Base-by-base conservation (phyloP, 1,140 invertebrate genomes). In the Sycophila sp. region DNA sequence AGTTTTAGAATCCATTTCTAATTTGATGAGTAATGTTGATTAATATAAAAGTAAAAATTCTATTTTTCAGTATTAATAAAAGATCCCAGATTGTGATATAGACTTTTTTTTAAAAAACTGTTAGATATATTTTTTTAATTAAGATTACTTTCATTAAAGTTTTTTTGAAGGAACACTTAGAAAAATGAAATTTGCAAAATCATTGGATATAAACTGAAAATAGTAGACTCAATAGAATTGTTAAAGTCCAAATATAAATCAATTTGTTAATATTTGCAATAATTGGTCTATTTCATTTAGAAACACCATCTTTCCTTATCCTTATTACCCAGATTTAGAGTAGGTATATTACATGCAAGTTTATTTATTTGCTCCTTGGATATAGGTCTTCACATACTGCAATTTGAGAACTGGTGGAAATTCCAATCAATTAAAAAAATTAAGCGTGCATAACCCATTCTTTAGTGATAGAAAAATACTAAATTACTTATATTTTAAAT, bases 401-500 rank as follows among this genome's bases (percentile, higher is more conserved):
- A 47, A 24, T 17, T 69, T 69, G 22, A 40, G 28, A 59, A 40
- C 5, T 45, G 22, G 8, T 11, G 28, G 51, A 26, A 38, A 56
- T 32, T 15, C 32, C 32, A 71, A 42, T 53, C 40, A 5, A 19
- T 28, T 45, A 10, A 51, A 22, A 42, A 63, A 55, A 63, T 49
- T 30, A 58, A 72, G 58, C 64, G 58, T 72, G 71, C 71, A 45
- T 4, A 72, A 56, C 17, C 40, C 36, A 64, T 60, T 53, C 24
- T n/a, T 47, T n/a, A 42, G 42, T 42, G 38, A 24, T 45, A 36
- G 19, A 32, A 60, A 34, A n/a, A 56, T 45, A 36, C 38, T 42
- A 36, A 24, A 51, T n/a, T n/a, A n/a, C n/a, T n/a, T n/a, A 17
- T n/a, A 26, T 32, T 47, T 19, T 22, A 15, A 69, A 74, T 47